Evolutionary conservation across 2,113 vertebrate genomes (phyloP), one percentile per base, ranked within the genome.

Genomic region (Oreamnos americanus): DNA sequence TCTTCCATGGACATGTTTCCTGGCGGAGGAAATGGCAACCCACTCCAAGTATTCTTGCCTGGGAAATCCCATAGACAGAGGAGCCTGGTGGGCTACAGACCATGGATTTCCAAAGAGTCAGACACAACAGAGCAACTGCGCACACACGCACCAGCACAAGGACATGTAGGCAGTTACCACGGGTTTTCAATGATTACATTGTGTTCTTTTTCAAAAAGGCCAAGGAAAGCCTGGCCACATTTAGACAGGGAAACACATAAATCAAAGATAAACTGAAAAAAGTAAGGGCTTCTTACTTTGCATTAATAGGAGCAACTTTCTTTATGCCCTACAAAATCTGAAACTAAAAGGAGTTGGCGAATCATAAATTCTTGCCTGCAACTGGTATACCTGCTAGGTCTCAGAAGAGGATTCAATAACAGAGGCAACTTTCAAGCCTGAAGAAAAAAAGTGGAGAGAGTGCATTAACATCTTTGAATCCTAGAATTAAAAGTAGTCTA

Each of bases 261-360:
- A 84, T 82, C 49, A 96, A 90, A 97, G 30, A 90, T 84, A 84
- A 91, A 84, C 15, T 84, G 49, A 87, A 93, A 93, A 93, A 87
- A n/a, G 53, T n/a, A 60, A 90, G 45, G 33, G 28, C 6, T 79
- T 83, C 79, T 96, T 90, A 92, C 33, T 60, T 96, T 91, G 28
- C 14, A 51, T 67, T 84, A 53, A 84, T 17, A 84, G 57, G 51
- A 95, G 87, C 10, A 2, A n/a, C 62, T 88, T 90, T n/a, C n/a
- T 95, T 92, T 76, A n/a, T 49, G 30, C 17, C 47, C 33, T 81
- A 2, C 28, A 26, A 76, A 28, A 45, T 49, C 49, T 87, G 55
- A 87, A 92, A 84, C 21, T 21, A 90, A 92, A 85, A 51, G 64
- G 25, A 91, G 36, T 16, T 91, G 64, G 14, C 17, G 55, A 25